Percentiles rank a stretch among this genome's conserved stretches.
These are phyloP conservation scores for Chascanopsetta lugubris DNA, from an alignment of 2,113 vertebrate genomes.

Conservation along the genomic window DNA sequence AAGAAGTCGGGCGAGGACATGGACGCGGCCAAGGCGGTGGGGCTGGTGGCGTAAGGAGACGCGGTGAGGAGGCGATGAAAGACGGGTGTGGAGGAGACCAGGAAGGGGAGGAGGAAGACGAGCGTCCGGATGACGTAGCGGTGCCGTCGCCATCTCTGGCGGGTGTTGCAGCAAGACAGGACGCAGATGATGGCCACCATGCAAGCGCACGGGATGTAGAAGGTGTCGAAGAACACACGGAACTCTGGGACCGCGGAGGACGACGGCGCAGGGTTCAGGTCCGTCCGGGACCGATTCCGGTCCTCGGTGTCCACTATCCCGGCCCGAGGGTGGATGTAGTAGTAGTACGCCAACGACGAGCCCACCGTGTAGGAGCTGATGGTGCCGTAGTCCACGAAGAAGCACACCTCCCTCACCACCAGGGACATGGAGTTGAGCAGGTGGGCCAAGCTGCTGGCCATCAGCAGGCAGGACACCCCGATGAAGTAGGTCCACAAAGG, in stretches of 20 bases:
- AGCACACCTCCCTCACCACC: conserved; percentile 81
- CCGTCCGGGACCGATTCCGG: conserved; percentile 36
- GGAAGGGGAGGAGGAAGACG: conserved; percentile 82
- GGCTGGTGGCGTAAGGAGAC: conserved; percentile 38
- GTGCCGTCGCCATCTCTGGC: conserved; percentile 76
- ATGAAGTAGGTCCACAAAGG: conserved; percentile 83
- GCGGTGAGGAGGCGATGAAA: conserved; percentile 78
- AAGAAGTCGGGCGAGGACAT: conserved; percentile 71
- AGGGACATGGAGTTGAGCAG: conserved; percentile 85
- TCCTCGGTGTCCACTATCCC: conserved; percentile 46
- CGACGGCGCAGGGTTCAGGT: neutral
- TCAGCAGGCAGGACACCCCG: conserved; percentile 80
- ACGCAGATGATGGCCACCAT: conserved; percentile 79
- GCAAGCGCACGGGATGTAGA: conserved; percentile 80
- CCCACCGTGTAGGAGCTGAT: conserved; percentile 83
- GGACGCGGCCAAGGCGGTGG: conserved; percentile 55
- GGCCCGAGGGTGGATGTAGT: conserved; percentile 80
- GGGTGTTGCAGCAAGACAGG: conserved; percentile 81
- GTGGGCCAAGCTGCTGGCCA: conserved; percentile 84
- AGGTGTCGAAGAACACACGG: conserved; percentile 69
- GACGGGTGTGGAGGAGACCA: conserved; percentile 77
- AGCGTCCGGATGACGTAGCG: conserved; percentile 82
- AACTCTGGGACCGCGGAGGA: conserved; percentile 36
- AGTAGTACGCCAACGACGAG: conserved; percentile 82
- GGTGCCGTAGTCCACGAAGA: conserved; percentile 84